Evolutionary conservation across 2,797 vertebrate species (phyloP), one percentile per base, ranked within the genome.

Genomic region (Nannoperca australis): DNA sequence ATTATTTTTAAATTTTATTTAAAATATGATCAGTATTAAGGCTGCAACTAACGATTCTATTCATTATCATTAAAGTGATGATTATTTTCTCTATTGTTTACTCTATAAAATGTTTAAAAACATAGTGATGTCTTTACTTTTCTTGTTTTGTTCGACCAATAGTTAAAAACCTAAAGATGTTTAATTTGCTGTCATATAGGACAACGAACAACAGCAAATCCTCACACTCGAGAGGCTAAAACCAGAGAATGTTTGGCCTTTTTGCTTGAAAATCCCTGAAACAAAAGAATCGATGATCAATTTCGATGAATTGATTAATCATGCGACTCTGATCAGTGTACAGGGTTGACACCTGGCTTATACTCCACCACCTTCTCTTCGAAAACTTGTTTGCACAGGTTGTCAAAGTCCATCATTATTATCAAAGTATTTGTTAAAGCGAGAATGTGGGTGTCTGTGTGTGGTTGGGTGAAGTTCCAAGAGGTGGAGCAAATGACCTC

Each of bases 391-490:
- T 66, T 70, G 60, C 60, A 12, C 62, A 55, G 17, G 36, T 36
- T 75, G 75, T 65, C 68, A 65, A 36, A 59, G n/a, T 58, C 49
- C 27, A 44, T 70, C 5, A 30, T 32, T 36, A 45, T 64, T 30
- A 22, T 36, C 2, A 47, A 70, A 58, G 44, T 10, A 44, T 62
- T 60, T 8, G 42, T 61, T 20, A 20, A 45, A 53, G 34, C 1
- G 12, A 63, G 22, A 60, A 15, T 59, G 44, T 32, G 14, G 11
- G 22, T 2, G 34, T 40, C 58, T 17, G 45, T 24, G 66, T 36
- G 2, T 62, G 45, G 14, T 11, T 45, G 55, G 32, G 27, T 44
- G 54, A 38, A 15, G 44, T 30, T 73, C 40, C 67, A 58, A 34
- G 50, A 51, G 56, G 34, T 55, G 61, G 5, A 54, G 59, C 45